phyloP scores from a whole-genome alignment of 2,888 invertebrate species.

The Heliconius ismenius region DNA sequence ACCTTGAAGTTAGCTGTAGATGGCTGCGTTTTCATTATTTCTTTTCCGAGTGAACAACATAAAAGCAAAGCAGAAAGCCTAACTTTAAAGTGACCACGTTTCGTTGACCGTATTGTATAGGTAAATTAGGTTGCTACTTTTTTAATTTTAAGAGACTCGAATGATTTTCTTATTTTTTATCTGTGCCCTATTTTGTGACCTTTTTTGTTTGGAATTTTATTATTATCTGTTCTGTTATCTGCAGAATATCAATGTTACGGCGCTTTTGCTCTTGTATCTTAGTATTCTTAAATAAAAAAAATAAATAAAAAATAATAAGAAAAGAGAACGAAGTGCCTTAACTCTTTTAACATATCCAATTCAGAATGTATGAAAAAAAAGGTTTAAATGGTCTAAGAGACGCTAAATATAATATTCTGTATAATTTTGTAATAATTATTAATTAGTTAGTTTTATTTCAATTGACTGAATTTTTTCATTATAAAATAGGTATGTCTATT shows the following conservation, averaged over 20 bases:
- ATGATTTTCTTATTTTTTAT: not conserved
- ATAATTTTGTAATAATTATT: not conserved
- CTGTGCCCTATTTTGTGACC: not conserved
- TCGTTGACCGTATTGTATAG: not conserved
- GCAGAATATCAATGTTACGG: not conserved
- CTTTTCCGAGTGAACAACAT: not conserved
- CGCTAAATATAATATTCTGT: constrained; percentile 3
- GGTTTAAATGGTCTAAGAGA: constrained; percentile 16
- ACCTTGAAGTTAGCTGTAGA: not conserved
- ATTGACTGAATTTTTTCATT: constrained; percentile 10
- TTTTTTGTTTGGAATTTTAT: not conserved
- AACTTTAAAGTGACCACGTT: not conserved
- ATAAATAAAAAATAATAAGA: not conserved
- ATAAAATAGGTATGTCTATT: not conserved
- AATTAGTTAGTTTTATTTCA: not conserved
- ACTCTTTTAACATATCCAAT: not conserved
- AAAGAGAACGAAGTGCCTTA: not conserved
- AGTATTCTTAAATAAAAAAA: no score
- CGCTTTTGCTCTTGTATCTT: no score
- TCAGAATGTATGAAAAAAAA: not conserved
- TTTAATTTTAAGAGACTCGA: not conserved
- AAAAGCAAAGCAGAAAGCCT: not conserved
- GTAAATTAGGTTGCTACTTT: not conserved
- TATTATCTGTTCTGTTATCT: not conserved
- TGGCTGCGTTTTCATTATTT: not conserved